A percentile compares a stretch with the other conserved stretches of the same genome.
phyloP scores from a whole-genome alignment of 1,140 invertebrate species.

The Apis cerana region DNA sequence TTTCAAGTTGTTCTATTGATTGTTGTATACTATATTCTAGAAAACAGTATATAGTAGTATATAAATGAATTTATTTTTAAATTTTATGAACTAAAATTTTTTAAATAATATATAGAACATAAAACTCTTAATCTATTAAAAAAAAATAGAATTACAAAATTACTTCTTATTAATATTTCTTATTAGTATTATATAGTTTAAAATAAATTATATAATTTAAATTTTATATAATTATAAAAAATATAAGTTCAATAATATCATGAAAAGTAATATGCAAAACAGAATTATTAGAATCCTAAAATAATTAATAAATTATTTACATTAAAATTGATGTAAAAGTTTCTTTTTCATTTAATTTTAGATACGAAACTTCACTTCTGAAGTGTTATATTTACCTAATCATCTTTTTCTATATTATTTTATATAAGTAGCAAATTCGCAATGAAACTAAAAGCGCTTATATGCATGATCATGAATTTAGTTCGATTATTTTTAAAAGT shows the following conservation, averaged over 20 bases:
- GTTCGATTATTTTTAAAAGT: constrained; percentile 17
- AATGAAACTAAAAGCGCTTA: constrained; percentile 18
- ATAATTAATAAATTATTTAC: neutral
- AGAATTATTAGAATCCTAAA: neutral
- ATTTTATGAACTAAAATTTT: neutral
- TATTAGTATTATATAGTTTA: too few species aligned
- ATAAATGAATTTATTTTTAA: neutral
- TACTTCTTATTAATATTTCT: too few species aligned
- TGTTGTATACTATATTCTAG: neutral
- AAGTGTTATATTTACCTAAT: constrained; percentile 7
- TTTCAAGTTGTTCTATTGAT: neutral
- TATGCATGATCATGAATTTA: constrained; percentile 1
- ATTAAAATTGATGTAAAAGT: too few species aligned
- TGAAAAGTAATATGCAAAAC: too few species aligned
- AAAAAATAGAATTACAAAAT: too few species aligned
- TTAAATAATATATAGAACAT: neutral
- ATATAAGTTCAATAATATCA: too few species aligned
- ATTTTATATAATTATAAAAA: too few species aligned
- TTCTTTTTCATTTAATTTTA: neutral
- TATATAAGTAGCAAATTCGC: neutral
- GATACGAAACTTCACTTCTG: neutral
- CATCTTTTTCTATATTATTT: constrained; percentile 18
- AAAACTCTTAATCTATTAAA: neutral
- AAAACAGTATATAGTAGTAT: neutral
- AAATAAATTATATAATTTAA: too few species aligned